Conservation (phyloP, 2,888 invertebrate species). For the Diarsia rubi region DNA sequence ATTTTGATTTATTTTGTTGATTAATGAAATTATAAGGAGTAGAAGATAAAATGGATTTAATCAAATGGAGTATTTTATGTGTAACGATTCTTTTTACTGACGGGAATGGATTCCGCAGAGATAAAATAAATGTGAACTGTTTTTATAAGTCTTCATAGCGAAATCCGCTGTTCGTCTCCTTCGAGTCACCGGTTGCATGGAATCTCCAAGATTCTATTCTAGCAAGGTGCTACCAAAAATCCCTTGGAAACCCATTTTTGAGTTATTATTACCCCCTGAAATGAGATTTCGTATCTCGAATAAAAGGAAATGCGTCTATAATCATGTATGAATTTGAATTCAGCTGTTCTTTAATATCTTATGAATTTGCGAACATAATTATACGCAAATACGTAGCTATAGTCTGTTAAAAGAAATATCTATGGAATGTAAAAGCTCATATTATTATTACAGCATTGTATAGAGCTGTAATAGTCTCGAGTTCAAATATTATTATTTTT, state of each 20-base stretch:
- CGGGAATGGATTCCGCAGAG: constrained; percentile 30
- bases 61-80: constrained; percentile 38
- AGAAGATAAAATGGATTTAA: constrained; percentile 33
- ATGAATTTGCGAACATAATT: constrained; percentile 10
- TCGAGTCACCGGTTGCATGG: not conserved
- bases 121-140: constrained; percentile 34
- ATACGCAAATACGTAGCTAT: not conserved
- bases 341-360: constrained; percentile 5
- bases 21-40: constrained; percentile 54
- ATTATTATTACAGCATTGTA: constrained; percentile 7
- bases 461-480: constrained; percentile 25
- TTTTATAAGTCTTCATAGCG: constrained; percentile 19
- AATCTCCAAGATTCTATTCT: not conserved
- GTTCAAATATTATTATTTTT: constrained; percentile 35
- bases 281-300: not conserved
- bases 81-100: constrained; percentile 19
- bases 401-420: constrained; percentile 8
- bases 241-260: not conserved
- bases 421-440: constrained; percentile 12
- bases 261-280: not conserved
- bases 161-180: not conserved
- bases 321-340: constrained; percentile 22
- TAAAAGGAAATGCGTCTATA: constrained; percentile 7
- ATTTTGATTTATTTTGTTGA: constrained; percentile 65
- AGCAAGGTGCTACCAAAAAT: not conserved